phyloP scores from a whole-genome alignment of 2,113 vertebrate species.

The Cisticola juncidis region DNA sequence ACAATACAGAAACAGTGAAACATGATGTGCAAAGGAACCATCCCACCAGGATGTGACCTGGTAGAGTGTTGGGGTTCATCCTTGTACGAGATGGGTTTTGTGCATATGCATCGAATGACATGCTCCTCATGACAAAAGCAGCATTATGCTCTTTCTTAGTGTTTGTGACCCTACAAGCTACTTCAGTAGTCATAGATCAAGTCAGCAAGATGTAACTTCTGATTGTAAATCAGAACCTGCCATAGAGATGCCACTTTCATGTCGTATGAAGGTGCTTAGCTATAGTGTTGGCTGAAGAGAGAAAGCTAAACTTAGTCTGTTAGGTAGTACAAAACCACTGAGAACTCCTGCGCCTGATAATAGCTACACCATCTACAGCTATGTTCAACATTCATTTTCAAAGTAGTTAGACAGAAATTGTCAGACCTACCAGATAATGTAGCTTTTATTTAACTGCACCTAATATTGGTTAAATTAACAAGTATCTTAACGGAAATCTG shows the following conservation, averaged over 20 bases:
- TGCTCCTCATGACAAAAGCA: accelerated
- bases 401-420: background rate
- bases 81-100: background rate
- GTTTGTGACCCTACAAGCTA: background rate
- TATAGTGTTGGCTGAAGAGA: background rate
- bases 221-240: background rate
- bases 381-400: background rate
- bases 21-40: background rate
- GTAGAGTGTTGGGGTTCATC: background rate
- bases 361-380: background rate
- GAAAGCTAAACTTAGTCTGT: background rate
- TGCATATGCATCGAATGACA: background rate
- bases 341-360: background rate
- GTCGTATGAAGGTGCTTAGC: background rate
- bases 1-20: background rate
- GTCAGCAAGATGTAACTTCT: background rate
- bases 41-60: background rate
- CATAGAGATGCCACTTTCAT: accelerated
- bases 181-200: background rate
- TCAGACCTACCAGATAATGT: background rate
- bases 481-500: background rate
- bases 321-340: background rate
- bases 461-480: background rate
- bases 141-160: background rate
- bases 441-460: background rate